phyloP scores from a whole-genome alignment of 2,113 vertebrate genomes.

The Menidia beryllina region DNA sequence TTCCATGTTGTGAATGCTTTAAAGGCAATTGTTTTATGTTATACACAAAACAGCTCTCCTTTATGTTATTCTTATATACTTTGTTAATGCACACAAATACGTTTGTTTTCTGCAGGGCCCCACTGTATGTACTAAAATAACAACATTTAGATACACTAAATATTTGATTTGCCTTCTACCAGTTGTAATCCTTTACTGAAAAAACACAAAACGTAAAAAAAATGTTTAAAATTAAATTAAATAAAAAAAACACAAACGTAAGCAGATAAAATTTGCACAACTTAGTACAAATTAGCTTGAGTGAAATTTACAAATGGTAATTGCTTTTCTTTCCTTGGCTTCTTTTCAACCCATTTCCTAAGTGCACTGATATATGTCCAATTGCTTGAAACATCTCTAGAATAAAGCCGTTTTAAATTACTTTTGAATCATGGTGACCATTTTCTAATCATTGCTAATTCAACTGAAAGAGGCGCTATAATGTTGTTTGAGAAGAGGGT shows the following conservation, averaged over 20 bases:
- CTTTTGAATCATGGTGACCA: slow-evolving; percentile 43
- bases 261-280: background rate
- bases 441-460: slow-evolving; percentile 55
- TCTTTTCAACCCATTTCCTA: slow-evolving; percentile 29
- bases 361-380: slow-evolving; percentile 42
- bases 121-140: too few relatives aligned
- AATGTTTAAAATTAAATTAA: background rate
- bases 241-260: background rate
- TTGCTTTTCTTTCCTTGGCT: slow-evolving; percentile 30
- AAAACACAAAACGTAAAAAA: background rate
- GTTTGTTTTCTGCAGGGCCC: too few relatives aligned
- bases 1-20: background rate
- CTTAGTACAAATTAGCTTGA: slow-evolving; percentile 1
- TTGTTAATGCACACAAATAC: too few relatives aligned
- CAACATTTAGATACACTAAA: too few relatives aligned
- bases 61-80: too few relatives aligned
- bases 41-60: too few relatives aligned
- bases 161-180: background rate
- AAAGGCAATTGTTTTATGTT: too few relatives aligned
- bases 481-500: slow-evolving; percentile 45
- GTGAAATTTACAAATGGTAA: slow-evolving; percentile 11
- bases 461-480: slow-evolving; percentile 43
- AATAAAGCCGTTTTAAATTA: slow-evolving; percentile 49
- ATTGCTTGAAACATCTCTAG: slow-evolving; percentile 26
- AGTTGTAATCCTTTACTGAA: background rate